These are phyloP conservation scores for Micromussa lordhowensis DNA, from an alignment of 92 coral and sea anemone species.

Conservation along the genomic window DNA sequence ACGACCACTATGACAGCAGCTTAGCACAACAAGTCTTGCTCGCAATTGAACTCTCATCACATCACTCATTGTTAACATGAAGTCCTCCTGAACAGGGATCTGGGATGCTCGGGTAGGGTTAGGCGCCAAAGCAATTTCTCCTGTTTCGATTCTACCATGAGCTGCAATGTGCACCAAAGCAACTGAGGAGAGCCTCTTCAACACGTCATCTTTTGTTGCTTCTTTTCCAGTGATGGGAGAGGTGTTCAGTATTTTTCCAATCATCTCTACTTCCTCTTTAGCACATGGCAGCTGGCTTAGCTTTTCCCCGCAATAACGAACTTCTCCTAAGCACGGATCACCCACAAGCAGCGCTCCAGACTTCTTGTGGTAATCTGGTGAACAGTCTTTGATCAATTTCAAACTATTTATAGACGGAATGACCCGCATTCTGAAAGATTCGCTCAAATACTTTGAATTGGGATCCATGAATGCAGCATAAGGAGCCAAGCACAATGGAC, in stretches of 20 bases:
- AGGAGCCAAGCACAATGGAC: slow-evolving; percentile 45
- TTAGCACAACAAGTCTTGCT: slow-evolving; percentile 32
- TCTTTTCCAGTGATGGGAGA: slow-evolving; percentile 8
- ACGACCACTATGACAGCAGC: slow-evolving; percentile 39
- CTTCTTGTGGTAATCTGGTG: slow-evolving; percentile 25
- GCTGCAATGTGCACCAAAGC: slow-evolving; percentile 40
- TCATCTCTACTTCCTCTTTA: slow-evolving; percentile 13
- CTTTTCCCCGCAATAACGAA: background rate
- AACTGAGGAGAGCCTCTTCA: slow-evolving; percentile 7
- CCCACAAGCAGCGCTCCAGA: too few relatives aligned
- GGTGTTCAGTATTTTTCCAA: slow-evolving; percentile 2
- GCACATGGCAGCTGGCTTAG: slow-evolving; percentile 10
- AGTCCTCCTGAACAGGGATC: background rate
- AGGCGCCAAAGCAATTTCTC: slow-evolving; percentile 33
- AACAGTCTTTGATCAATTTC: slow-evolving; percentile 20
- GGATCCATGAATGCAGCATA: slow-evolving; percentile 25
- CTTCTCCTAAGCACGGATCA: slow-evolving; percentile 18
- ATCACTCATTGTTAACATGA: slow-evolving; percentile 15
- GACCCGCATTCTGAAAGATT: slow-evolving; percentile 4
- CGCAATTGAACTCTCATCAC: slow-evolving; percentile 33
- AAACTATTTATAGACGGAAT: slow-evolving; percentile 24
- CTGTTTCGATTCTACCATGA: slow-evolving; percentile 29
- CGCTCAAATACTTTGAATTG: background rate
- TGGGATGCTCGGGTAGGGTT: background rate
- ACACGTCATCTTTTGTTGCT: slow-evolving; percentile 16